Conservation (phyloP, 2,113 vertebrate genomes). For the Lampris incognitus region DNA sequence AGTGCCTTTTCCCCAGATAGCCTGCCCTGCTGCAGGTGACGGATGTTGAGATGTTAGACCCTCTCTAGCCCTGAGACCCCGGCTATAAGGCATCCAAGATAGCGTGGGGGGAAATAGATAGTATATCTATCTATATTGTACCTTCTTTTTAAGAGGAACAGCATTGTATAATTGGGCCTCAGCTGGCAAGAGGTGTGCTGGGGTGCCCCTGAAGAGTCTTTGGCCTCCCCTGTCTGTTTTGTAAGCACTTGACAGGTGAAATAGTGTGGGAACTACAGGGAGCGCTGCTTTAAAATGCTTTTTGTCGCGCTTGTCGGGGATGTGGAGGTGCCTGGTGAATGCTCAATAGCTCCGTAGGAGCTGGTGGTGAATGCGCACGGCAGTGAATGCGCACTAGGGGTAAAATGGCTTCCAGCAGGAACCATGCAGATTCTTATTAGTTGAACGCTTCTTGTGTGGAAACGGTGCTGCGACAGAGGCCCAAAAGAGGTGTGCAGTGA, state of each 20-base stretch:
- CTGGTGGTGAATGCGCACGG: constrained; percentile 67
- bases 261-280: constrained; percentile 85
- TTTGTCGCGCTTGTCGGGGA: constrained; percentile 77
- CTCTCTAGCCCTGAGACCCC: constrained; percentile 39
- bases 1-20: constrained; percentile 47
- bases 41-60: constrained; percentile 58
- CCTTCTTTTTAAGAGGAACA: constrained; percentile 64
- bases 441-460: constrained; percentile 46
- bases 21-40: constrained; percentile 34
- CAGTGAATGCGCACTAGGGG: constrained; percentile 45
- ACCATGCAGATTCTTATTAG: constrained; percentile 59
- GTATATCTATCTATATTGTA: constrained; percentile 32
- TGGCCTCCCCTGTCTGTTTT: constrained; percentile 67
- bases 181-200: constrained; percentile 80
- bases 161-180: constrained; percentile 65
- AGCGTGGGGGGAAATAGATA: constrained; percentile 51
- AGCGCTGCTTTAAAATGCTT: constrained; percentile 75
- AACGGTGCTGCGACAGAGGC: constrained; percentile 36
- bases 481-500: constrained; percentile 35
- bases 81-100: constrained; percentile 37
- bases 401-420: constrained; percentile 64
- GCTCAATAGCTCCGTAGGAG: constrained; percentile 81
- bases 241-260: constrained; percentile 85
- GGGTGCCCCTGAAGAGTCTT: constrained; percentile 67
- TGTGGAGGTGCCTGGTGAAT: constrained; percentile 78